phyloP scores from a whole-genome alignment of 2,797 vertebrate genomes.

The Esox masquinongy region DNA sequence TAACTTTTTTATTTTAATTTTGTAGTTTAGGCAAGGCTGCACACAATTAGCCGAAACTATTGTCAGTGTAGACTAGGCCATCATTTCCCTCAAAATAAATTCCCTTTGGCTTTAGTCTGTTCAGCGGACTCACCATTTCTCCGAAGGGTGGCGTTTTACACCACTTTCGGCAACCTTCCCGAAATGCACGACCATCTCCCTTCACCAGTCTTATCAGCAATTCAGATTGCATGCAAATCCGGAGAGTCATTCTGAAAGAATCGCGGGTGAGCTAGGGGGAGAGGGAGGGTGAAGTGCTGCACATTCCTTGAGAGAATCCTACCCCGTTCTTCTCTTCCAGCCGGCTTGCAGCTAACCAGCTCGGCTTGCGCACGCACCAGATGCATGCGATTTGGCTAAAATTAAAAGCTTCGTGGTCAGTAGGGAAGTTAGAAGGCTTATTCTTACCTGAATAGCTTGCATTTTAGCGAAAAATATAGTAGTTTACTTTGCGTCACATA shows the following conservation, averaged over 20 bases:
- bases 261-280: constrained; percentile 33
- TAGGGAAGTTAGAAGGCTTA: constrained; percentile 59
- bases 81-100: not conserved
- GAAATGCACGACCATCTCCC: constrained; percentile 23
- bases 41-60: not conserved
- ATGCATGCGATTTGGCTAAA: constrained; percentile 61
- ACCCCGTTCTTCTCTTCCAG: constrained; percentile 62
- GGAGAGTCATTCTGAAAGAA: constrained; percentile 60
- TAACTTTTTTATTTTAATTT: not conserved
- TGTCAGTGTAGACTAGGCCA: not conserved
- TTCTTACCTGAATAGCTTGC: constrained; percentile 17
- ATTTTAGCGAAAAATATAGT: constrained; percentile 28
- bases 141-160: constrained; percentile 83
- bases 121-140: constrained; percentile 59
- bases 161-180: constrained; percentile 47
- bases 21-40: not conserved
- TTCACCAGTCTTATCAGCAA: constrained; percentile 79
- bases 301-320: constrained; percentile 57
- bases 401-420: constrained; percentile 48
- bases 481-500: constrained; percentile 18
- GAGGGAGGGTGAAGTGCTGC: constrained; percentile 40
- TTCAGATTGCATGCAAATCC: constrained; percentile 87
- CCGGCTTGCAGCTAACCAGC: constrained; percentile 70
- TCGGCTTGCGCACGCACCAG: constrained; percentile 63
- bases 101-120: not conserved